A percentile compares a stretch with the other conserved stretches of the same genome.
Conservation (phyloP, 2,888 invertebrate species). For the Phorcus lineatus region DNA sequence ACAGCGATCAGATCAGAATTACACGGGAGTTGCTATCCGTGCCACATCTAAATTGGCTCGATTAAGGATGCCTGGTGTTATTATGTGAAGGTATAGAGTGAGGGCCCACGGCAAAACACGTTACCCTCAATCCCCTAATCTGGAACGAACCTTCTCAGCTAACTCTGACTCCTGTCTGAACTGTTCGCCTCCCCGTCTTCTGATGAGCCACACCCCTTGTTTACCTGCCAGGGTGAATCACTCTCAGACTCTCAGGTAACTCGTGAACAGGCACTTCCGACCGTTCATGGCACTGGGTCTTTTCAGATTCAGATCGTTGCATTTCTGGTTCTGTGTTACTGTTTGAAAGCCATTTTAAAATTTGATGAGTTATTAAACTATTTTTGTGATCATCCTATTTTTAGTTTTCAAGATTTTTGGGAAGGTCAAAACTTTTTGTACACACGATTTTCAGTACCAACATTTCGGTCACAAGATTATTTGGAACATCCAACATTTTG, state of each 20-base stretch:
- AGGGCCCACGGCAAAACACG: neutral
- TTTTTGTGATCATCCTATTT: too few relatives aligned
- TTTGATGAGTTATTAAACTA: too few relatives aligned
- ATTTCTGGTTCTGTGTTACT: too few relatives aligned
- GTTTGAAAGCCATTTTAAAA: too few relatives aligned
- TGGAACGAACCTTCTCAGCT: neutral
- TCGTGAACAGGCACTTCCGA: neutral
- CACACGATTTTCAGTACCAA: too few relatives aligned
- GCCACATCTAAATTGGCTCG: constrained; percentile 25
- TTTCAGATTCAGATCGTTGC: neutral
- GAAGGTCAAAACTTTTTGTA: too few relatives aligned
- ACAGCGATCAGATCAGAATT: neutral
- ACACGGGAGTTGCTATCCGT: constrained; percentile 5
- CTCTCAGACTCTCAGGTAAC: neutral
- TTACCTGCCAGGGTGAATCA: neutral
- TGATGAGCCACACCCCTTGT: neutral
- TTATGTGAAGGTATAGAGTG: neutral
- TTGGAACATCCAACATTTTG: too few relatives aligned
- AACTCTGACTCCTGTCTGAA: constrained; percentile 3
- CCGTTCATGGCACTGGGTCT: too few relatives aligned
- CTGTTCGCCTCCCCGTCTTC: neutral
- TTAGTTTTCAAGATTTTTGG: too few relatives aligned
- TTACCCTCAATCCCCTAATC: constrained; percentile 21
- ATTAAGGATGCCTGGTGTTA: constrained; percentile 19
- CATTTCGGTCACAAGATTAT: too few relatives aligned